Base-by-base conservation (phyloP, 2,888 invertebrate genomes). In the Drosophila suboccidentalis region DNA sequence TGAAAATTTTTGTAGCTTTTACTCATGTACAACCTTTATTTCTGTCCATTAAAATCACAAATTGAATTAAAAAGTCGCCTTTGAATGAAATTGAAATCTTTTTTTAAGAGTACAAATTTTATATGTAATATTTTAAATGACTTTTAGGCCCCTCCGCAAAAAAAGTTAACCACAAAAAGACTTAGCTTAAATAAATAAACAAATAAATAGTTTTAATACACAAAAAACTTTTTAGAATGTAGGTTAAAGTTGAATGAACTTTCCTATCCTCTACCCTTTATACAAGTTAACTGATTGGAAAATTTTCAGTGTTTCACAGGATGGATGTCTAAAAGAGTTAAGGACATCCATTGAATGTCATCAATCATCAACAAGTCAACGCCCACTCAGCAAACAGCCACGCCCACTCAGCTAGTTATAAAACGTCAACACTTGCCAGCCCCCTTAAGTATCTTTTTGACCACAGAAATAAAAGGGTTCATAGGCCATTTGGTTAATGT, bases 351-450 rank as follows among this genome's bases (percentile, higher is more conserved):
- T 50, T 67, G 15, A 46, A 29, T 54, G 67, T 36, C 61, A 83
- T 83, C 81, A 80, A 86, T 83, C 81, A 83, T 79, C 73, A 78
- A 78, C 78, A 71, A 80, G 81, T 80, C 59, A 39, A 78, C 65
- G 71, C 65, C 62, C 54, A 53, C n/a, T 43, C 54, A 50, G 49
- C 68, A 71, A 60, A 66, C 44, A 46, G 41, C 51, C 63, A 65
- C 47, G 53, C 68, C 55, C 46, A 64, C 36, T 15, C 29, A 32
- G 26, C 29, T 58, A 55, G 39, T 39, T 47, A 66, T 75, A 22
- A 62, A 59, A 29, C 39, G 63, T 74, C 62, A 64, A 46, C 54
- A 61, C 43, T 59, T 32, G 32, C 38, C 43, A 38, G 32, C 32
- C n/a, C 46, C 13, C 17, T 19, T n/a, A 29, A 15, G 2, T 3